Evolutionary conservation across 2,888 invertebrate genomes (phyloP).

Genomic region (Eudasyphora cyanicolor): DNA sequence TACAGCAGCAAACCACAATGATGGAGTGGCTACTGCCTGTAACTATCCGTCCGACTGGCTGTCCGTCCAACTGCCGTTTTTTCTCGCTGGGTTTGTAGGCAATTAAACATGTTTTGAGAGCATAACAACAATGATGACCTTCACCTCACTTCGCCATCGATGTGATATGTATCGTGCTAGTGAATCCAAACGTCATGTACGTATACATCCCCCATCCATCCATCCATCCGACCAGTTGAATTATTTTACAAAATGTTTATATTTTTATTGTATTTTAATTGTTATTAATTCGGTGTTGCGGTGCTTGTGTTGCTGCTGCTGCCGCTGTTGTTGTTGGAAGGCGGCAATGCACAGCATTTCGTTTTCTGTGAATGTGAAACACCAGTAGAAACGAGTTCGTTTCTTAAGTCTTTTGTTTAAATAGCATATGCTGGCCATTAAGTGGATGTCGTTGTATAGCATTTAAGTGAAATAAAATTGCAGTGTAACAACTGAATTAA

Average conservation of each 20-base stretch:
- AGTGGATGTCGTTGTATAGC: background rate
- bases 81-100: background rate
- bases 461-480: background rate
- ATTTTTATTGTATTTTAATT: constrained; percentile 56
- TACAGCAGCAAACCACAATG: background rate
- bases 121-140: constrained; percentile 63
- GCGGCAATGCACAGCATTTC: background rate
- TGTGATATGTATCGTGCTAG: constrained; percentile 7
- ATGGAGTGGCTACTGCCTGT: too few relatives aligned
- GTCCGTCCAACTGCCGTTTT: background rate
- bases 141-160: constrained; percentile 63
- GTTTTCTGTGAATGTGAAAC: background rate
- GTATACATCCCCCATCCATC: background rate
- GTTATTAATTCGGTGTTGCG: constrained; percentile 27
- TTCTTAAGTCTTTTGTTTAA: constrained; percentile 62
- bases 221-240: background rate
- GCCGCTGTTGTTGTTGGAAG: background rate
- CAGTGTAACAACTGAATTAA: constrained; percentile 1
- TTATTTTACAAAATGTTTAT: constrained; percentile 31
- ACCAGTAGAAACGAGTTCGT: constrained; percentile 34
- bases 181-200: background rate
- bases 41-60: background rate
- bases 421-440: background rate
- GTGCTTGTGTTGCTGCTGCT: constrained; percentile 4
- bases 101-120: constrained; percentile 66